A percentile compares a stretch with the other conserved stretches of the same genome.
Conservation (phyloP, 1,140 invertebrate genomes). For the Gryon sp. region DNA sequence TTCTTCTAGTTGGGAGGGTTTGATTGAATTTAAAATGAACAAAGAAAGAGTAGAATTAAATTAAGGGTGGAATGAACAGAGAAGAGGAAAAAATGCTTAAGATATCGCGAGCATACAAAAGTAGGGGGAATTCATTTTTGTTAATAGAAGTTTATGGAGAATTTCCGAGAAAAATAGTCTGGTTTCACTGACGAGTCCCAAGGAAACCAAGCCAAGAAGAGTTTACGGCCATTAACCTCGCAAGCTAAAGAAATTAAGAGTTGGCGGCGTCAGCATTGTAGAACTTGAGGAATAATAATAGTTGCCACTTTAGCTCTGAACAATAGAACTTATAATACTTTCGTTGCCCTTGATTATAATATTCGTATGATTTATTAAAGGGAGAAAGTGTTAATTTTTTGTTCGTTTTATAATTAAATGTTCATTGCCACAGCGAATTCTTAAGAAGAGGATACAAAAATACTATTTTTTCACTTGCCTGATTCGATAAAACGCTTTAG, state of each 20-base stretch:
- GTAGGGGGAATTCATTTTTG: slow-evolving; percentile 56
- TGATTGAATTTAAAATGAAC: slow-evolving; percentile 21
- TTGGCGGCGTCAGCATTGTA: slow-evolving; percentile 13
- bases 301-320: too few species aligned
- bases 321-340: too few species aligned
- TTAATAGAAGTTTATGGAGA: slow-evolving; percentile 68
- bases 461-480: slow-evolving; percentile 21
- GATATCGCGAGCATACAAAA: too few species aligned
- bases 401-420: too few species aligned
- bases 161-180: slow-evolving; percentile 49
- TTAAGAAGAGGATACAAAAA: too few species aligned
- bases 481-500: slow-evolving; percentile 33
- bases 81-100: slow-evolving; percentile 12
- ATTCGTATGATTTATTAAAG: too few species aligned
- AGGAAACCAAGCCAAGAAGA: slow-evolving; percentile 53
- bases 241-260: slow-evolving; percentile 55
- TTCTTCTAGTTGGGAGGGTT: too few species aligned
- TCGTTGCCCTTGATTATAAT: too few species aligned
- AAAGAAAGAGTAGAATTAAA: slow-evolving; percentile 40
- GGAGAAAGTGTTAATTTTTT: too few species aligned
- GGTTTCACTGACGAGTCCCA: slow-evolving; percentile 55
- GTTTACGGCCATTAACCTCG: slow-evolving; percentile 61
- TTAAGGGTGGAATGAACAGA: too few species aligned
- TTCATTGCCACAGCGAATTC: slow-evolving; percentile 11
- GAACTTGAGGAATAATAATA: neutral